Evolutionary conservation across 64 coral and sea anemone species (phyloP).

Genomic region (Trachythela sp.): DNA sequence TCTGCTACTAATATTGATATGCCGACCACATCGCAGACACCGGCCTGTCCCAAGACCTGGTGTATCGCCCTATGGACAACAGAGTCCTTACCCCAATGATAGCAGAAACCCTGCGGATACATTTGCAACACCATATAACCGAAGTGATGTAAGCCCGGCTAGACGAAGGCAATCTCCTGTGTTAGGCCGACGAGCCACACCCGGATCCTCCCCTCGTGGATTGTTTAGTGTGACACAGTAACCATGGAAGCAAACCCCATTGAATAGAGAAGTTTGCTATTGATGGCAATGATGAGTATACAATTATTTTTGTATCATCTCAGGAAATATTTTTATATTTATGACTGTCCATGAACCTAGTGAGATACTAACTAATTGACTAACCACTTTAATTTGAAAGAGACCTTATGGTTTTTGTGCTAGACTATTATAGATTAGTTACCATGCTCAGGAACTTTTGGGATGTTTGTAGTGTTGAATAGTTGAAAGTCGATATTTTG

Average conservation of each 20-base stretch:
- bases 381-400: too few relatives aligned
- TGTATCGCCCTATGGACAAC: background rate
- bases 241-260: background rate
- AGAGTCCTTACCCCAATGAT: background rate
- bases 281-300: too few relatives aligned
- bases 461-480: too few relatives aligned
- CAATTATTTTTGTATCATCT: too few relatives aligned
- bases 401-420: too few relatives aligned
- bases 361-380: too few relatives aligned
- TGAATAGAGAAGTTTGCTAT: too few relatives aligned
- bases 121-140: background rate
- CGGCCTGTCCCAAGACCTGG: background rate
- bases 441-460: too few relatives aligned
- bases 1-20: background rate
- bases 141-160: background rate
- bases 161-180: background rate
- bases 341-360: too few relatives aligned
- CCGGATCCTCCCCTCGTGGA: background rate
- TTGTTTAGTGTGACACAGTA: slow-evolving; percentile 1
- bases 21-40: background rate
- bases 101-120: background rate
- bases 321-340: too few relatives aligned
- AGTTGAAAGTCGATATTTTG: too few relatives aligned
- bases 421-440: too few relatives aligned
- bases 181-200: background rate